Conservation (phyloP, 2,797 vertebrate genomes). For the Helostoma temminkii region DNA sequence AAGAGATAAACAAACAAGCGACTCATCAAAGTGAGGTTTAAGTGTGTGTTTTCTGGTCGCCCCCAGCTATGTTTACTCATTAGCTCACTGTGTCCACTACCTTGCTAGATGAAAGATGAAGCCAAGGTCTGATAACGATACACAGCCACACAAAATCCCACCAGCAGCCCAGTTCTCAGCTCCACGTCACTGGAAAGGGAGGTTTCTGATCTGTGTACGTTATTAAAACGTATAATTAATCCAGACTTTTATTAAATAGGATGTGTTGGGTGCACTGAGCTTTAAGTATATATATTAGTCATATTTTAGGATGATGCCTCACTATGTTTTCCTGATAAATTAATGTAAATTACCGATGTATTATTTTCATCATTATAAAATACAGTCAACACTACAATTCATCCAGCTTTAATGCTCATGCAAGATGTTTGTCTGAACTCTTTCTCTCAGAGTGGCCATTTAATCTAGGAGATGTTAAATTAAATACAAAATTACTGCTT, state of each 20-base stretch:
- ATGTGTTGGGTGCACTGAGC: slow-evolving; percentile 31
- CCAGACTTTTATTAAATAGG: slow-evolving; percentile 69
- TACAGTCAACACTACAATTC: too few relatives aligned
- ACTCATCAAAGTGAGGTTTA: slow-evolving; percentile 59
- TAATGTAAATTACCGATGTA: too few relatives aligned
- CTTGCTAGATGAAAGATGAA: slow-evolving; percentile 73
- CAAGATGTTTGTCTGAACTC: too few relatives aligned
- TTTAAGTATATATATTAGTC: too few relatives aligned
- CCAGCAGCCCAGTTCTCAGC: slow-evolving; percentile 57
- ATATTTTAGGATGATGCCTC: too few relatives aligned
- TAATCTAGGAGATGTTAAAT: too few relatives aligned
- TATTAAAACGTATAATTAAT: slow-evolving; percentile 79
- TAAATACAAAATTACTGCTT: too few relatives aligned
- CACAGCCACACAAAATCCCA: slow-evolving; percentile 56
- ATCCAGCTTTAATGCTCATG: too few relatives aligned
- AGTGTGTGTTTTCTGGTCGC: slow-evolving; percentile 37
- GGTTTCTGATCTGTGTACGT: slow-evolving; percentile 61
- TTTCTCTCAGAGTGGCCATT: too few relatives aligned
- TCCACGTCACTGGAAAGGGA: slow-evolving; percentile 48
- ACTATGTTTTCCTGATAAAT: too few relatives aligned
- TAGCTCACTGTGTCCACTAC: slow-evolving; percentile 62
- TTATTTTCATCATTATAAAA: too few relatives aligned
- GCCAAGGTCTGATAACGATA: slow-evolving; percentile 76
- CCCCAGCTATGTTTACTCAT: slow-evolving; percentile 78
- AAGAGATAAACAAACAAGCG: slow-evolving; percentile 53